Percentiles rank a stretch among this genome's conserved stretches.
Conservation (phyloP, 2,113 vertebrate species). For the Puffinus mauretanicus region DNA sequence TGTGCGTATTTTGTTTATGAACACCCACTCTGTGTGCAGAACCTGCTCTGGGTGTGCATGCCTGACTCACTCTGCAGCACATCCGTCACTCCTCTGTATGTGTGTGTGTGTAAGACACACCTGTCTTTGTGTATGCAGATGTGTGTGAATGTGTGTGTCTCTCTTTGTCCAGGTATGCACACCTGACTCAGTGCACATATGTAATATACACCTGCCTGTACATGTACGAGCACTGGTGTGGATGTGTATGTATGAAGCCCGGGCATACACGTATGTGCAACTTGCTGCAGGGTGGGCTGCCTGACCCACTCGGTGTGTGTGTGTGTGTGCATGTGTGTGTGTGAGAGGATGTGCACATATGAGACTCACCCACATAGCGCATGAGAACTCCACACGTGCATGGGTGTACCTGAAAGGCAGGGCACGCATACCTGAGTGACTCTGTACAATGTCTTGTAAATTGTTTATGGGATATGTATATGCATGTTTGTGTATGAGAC, state of each 20-base stretch:
- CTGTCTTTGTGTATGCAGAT: background rate
- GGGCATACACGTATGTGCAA: background rate
- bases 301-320: background rate
- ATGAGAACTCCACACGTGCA: background rate
- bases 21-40: background rate
- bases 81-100: background rate
- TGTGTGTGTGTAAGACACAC: background rate
- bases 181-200: background rate
- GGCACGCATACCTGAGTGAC: background rate
- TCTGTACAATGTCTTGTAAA: background rate
- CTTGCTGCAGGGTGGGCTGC: background rate
- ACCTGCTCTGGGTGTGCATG: background rate
- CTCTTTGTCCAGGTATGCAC: background rate
- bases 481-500: no score
- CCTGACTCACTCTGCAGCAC: background rate
- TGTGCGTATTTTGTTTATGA: background rate
- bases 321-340: background rate
- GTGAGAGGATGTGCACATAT: background rate
- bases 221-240: fast-evolving
- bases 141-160: background rate
- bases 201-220: background rate
- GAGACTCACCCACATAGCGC: background rate
- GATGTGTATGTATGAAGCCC: background rate
- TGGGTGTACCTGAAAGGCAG: background rate
- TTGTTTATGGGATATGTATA: no score